phyloP scores from a whole-genome alignment of 2,797 vertebrate species.

The Coranthus polyacanthus region DNA sequence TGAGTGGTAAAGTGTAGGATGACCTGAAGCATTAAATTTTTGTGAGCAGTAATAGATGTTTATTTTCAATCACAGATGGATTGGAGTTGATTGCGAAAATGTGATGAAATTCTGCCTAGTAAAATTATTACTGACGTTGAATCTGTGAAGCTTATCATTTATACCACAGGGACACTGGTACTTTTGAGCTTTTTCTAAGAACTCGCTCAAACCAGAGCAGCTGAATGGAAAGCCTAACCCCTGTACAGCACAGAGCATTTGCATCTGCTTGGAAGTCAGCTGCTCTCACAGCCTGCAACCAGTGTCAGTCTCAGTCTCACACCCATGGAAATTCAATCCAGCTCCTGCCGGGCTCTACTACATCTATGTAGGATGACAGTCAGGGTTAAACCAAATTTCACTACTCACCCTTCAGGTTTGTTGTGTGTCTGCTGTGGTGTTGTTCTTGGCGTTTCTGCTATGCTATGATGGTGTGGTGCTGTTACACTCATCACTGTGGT shows the following conservation, averaged over 20 bases:
- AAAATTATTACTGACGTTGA: no score
- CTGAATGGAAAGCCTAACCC: constrained; percentile 15
- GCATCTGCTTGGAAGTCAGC: constrained; percentile 51
- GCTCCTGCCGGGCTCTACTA: neutral
- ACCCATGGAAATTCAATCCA: constrained; percentile 37
- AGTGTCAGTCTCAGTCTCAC: constrained; percentile 20
- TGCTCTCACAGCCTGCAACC: constrained; percentile 39
- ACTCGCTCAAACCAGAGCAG: neutral
- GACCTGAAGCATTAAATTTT: no score
- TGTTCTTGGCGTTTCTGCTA: constrained; percentile 13
- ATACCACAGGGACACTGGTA: neutral
- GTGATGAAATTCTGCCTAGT: no score
- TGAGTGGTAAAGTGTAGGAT: no score
- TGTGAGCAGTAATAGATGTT: no score
- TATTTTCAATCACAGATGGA: no score
- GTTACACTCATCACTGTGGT: constrained; percentile 58
- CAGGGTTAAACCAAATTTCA: constrained; percentile 23
- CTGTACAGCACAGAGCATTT: constrained; percentile 36
- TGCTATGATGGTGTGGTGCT: constrained; percentile 16
- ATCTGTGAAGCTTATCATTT: no score
- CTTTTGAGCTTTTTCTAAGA: constrained; percentile 7
- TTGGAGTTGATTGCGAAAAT: no score
- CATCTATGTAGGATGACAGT: constrained; percentile 19
- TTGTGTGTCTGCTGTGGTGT: neutral
- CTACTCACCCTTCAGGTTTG: constrained; percentile 12